phyloP scores from a whole-genome alignment of 2,888 invertebrate genomes.

The Pollenia griseotomentosa region DNA sequence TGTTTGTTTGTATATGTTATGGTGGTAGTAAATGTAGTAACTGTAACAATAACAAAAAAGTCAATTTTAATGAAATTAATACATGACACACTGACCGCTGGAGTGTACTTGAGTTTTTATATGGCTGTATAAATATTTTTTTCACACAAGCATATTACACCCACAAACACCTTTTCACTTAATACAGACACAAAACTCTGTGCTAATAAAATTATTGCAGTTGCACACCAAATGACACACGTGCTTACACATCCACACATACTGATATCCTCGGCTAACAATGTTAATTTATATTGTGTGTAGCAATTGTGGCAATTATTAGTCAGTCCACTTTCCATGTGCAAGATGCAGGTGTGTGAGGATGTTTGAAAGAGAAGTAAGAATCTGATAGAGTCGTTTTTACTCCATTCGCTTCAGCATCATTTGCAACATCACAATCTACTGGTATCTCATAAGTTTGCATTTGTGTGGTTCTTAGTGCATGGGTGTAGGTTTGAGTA shows the following conservation, averaged over 20 bases:
- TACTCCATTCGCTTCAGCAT: background rate
- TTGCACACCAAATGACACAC: background rate
- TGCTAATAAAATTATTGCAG: conserved; percentile 2
- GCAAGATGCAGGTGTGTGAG: background rate
- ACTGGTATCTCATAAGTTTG: background rate
- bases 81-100: conserved; percentile 63
- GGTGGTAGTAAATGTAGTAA: background rate
- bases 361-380: background rate
- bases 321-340: conserved; percentile 30
- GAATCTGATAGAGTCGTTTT: conserved; percentile 13
- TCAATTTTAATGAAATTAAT: conserved; percentile 71
- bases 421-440: conserved; percentile 2
- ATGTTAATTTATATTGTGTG: conserved; percentile 55
- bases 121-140: background rate
- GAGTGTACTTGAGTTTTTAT: conserved; percentile 27
- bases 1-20: background rate
- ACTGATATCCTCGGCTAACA: conserved; percentile 7
- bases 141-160: background rate
- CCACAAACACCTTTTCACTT: conserved; percentile 19
- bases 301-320: conserved; percentile 62
- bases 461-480: background rate
- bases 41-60: conserved; percentile 39
- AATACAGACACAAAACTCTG: background rate
- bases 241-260: background rate
- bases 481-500: background rate